Evolutionary conservation across 2,797 vertebrate species (phyloP).

Genomic region (Silurus lanzhouensis): DNA sequence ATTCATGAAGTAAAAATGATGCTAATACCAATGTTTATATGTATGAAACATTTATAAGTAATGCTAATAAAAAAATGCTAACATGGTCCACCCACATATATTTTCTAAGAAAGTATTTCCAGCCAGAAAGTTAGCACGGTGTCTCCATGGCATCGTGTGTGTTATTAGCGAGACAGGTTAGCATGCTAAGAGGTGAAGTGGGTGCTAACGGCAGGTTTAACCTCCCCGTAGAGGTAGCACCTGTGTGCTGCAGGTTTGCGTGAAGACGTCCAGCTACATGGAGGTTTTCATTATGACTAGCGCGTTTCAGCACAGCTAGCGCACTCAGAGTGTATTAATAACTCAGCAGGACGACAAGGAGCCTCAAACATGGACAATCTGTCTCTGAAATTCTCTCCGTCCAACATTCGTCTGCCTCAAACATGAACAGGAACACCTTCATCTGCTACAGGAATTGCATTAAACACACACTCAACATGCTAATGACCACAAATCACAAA

Average conservation of each 20-base stretch:
- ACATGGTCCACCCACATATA: not conserved
- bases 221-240: conserved; percentile 41
- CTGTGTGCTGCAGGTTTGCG: conserved; percentile 42
- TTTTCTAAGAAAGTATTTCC: not conserved
- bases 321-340: conserved; percentile 52
- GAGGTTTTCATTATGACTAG: conserved; percentile 42
- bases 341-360: conserved; percentile 37
- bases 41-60: too few relatives aligned
- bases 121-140: not conserved
- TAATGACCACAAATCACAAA: not conserved
- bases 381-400: conserved; percentile 11
- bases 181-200: conserved; percentile 29
- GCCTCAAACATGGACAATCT: conserved; percentile 39
- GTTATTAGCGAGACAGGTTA: conserved; percentile 1
- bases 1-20: not conserved
- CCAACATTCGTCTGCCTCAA: conserved; percentile 1
- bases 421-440: not conserved
- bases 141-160: conserved; percentile 3
- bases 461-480: not conserved
- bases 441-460: not conserved
- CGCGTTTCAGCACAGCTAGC: conserved; percentile 41
- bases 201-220: conserved; percentile 44
- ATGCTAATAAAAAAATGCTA: not conserved
- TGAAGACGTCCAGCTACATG: conserved; percentile 33
- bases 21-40: not conserved